phyloP scores from a whole-genome alignment of 2,113 vertebrate species.

The Pandion haliaetus region DNA sequence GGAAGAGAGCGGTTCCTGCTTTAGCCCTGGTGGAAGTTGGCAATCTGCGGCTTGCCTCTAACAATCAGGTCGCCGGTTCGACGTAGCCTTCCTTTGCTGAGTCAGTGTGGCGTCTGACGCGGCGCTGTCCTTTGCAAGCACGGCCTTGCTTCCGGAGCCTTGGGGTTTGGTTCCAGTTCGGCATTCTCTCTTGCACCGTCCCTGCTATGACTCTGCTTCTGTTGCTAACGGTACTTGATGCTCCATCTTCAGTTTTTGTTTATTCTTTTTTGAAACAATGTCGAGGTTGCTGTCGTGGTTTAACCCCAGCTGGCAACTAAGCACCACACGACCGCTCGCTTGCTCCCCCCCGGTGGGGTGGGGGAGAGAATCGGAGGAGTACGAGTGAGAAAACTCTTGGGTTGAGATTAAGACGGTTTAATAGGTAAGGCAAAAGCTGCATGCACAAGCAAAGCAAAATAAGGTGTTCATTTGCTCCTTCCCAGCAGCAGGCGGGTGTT shows the following conservation, averaged over 20 bases:
- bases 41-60: background rate
- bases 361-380: too few relatives aligned
- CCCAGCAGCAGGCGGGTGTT: too few relatives aligned
- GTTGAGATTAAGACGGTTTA: too few relatives aligned
- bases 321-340: too few relatives aligned
- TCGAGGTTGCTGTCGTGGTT: background rate
- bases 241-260: background rate
- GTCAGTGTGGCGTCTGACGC: accelerated
- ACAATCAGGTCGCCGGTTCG: accelerated
- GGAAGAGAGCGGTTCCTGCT: accelerated
- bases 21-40: background rate
- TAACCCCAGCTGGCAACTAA: too few relatives aligned
- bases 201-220: accelerated
- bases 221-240: background rate
- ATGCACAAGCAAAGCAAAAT: too few relatives aligned
- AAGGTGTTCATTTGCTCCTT: too few relatives aligned
- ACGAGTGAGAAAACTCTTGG: too few relatives aligned
- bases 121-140: accelerated
- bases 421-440: too few relatives aligned
- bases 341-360: too few relatives aligned
- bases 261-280: background rate
- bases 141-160: background rate
- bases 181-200: background rate
- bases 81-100: background rate
- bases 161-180: background rate